Evolutionary conservation across 2,888 invertebrate species (phyloP), one percentile per base, ranked within the genome.

Genomic region (Chelonus formosanus): DNA sequence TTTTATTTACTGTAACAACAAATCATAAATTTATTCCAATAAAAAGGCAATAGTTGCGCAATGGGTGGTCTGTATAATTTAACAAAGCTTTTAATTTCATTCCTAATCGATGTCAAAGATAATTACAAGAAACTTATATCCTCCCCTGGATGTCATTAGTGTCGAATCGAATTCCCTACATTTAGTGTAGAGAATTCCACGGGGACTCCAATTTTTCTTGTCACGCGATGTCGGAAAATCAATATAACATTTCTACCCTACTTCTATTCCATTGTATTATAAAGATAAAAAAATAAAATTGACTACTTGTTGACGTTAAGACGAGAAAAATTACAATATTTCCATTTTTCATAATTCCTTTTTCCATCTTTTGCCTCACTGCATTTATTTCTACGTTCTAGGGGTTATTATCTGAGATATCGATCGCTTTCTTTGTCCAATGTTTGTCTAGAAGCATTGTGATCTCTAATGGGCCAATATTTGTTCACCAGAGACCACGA

Each of bases 401-500:
- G 6, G 6, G 40, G 40, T 40, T 40, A 40, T 40, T 40, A 40
- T 4, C 40, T 3, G 40, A 40, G 40, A 70, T 68, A 74, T 61
- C 32, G 56, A 40, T 1, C 40, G 6, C 6, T 5, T 40, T 40
- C 40, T 40, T 40, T 6, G 6, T 6, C 40, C 40, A 40, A 40
- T 40, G 40, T 40, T 40, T 40, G 40, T 40, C 40, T 3, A 5
- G 40, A 40, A 40, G 61, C 61, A 61, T 44, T 58, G 52, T 61
- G 35, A 59, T 70, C 73, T 67, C 59, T 68, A 70, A 74, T 74
- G 71, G 70, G 74, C 80, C 80, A 81, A 80, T 80, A 81, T 80
- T 81, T 78, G 79, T 74, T 80, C 74, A 81, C 81, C 78, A 79
- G 73, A 74, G 73, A 79, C 77, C 75, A 79, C 78, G 80, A 78